Base-by-base conservation (phyloP, 2,888 invertebrate genomes). In the Macaria liturata region DNA sequence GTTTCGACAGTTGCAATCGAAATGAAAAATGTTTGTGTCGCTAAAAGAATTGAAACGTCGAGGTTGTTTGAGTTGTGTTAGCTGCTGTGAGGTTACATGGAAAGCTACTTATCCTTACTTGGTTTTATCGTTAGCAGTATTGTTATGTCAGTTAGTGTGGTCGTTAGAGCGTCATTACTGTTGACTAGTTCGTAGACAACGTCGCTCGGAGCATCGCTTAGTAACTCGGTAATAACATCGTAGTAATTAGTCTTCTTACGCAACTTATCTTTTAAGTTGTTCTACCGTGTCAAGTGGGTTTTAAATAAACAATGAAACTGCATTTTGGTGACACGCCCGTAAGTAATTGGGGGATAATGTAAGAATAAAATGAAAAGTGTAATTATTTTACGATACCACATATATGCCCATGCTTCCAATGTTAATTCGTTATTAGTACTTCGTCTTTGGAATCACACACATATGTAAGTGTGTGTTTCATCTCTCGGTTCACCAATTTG, bases 31-130 rank as follows among this genome's bases (percentile, higher is more conserved):
- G 66, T 68, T 55, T 42, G 58, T 64, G 61, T 59, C 64, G 64
- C 56, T 70, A 65, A 74, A 77, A 70, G 76, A 78, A 76, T 77
- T 71, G 66, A 66, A 66, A 72, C 68, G 62, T 67, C 9, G 61
- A 64, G 52, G 67, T 57, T 73, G 75, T 76, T 78, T 66, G 59
- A 71, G 66, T 68, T 76, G 72, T 69, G 69, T 44, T 45, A 46
- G 82, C 81, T 75, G 65, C 70, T 65, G 68, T 66, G 64, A 70
- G 32, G 50, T 67, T 78, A 91, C 91, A 91, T 83, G 90, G 81
- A 87, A 91, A 91, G 85, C 85, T 90, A 91, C 91, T 91, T 90
- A 91, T 78, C 80, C 77, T 79, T 74, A 88, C 86, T 86, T 81
- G 75, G 81, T 84, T 89, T 87, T 84, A 86, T 88, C 85, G 86